Base-by-base conservation (phyloP, 2,797 vertebrate species). In the Notolabrus celidotus region DNA sequence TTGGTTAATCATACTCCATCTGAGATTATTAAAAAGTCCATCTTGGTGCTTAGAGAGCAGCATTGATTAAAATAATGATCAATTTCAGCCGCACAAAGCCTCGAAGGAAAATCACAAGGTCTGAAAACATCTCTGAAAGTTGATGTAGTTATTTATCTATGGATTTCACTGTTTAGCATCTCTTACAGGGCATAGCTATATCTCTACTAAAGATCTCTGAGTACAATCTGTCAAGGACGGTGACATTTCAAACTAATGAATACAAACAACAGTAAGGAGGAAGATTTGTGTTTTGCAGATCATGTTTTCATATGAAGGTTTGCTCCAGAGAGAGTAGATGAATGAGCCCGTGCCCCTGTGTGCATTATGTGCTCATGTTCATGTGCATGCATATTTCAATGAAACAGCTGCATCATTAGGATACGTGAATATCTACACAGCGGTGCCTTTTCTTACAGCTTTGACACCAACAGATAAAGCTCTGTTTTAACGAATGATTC, bases 71-170 rank as follows among this genome's bases (percentile, higher is more conserved):
- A 41, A 17, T 16, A 7, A 23, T 23, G 0, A 23, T 42, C 17
- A 9, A 12, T 15, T 5, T 46, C 20, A 15, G 11, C 9, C 3
- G 16, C 16, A 41, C n/a, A 43, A 5, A 22, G 19, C 19, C 10
- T 8, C 19, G 7, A 29, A 20, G 7, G 11, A 11, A 23, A 23
- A 46, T n/a, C 12, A 5, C 1, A 7, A n/a, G 33, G 16, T 51
- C 42, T 42, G 19, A 60, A 49, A 61, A 39, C 17, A 51, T 57
- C 16, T n/a, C 27, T 60, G 31, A 71, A 71, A 20, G 45, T 20
- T 54, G n/a, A 73, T 16, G 52, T 29, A 15, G 14, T 36, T 74
- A 79, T 67, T 14, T 67, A 49, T 65, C 58, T 29, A 63, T 65
- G 43, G 25, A 46, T 71, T 75, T 43, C 46, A 51, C 31, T 33